phyloP scores from a whole-genome alignment of 2,113 vertebrate species.

The Meriones unguiculatus region DNA sequence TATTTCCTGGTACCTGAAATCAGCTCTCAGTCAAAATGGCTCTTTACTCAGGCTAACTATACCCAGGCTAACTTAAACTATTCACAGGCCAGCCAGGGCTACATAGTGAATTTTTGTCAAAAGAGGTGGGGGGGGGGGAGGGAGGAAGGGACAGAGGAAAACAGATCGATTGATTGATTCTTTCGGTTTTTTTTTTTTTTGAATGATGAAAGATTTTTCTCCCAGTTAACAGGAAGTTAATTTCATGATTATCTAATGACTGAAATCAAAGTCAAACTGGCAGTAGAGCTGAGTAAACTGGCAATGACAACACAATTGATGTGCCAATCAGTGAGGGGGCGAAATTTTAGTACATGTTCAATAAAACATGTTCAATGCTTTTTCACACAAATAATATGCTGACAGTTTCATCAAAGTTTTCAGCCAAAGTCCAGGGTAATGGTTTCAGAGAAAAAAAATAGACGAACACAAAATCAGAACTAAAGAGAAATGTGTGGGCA shows the following conservation, averaged over 20 bases:
- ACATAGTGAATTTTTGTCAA: not conserved
- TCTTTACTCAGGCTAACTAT: too few species aligned
- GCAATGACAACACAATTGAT: not conserved
- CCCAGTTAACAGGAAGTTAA: not conserved
- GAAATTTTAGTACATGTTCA: conserved; percentile 45
- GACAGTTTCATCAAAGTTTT: conserved; percentile 46
- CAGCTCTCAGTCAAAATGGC: too few species aligned
- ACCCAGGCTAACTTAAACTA: too few species aligned
- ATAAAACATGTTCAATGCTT: conserved; percentile 19
- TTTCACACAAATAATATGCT: conserved; percentile 47
- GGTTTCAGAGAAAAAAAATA: conserved; percentile 28
- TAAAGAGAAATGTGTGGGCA: not conserved
- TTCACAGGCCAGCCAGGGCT: not conserved
- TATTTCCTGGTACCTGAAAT: too few species aligned
- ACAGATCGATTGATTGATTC: not conserved
- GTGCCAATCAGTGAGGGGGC: conserved; percentile 9
- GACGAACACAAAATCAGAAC: conserved; percentile 42
- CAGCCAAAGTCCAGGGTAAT: not conserved
- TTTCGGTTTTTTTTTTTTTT: not conserved
- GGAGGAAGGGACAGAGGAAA: too few species aligned
- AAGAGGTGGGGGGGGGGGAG: not conserved
- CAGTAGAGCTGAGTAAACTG: not conserved
- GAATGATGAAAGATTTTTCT: conserved; percentile 24
- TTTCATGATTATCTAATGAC: not conserved
- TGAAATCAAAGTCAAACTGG: not conserved